Conservation (phyloP, 2,797 vertebrate genomes). For the Pachyuromys duprasi region DNA sequence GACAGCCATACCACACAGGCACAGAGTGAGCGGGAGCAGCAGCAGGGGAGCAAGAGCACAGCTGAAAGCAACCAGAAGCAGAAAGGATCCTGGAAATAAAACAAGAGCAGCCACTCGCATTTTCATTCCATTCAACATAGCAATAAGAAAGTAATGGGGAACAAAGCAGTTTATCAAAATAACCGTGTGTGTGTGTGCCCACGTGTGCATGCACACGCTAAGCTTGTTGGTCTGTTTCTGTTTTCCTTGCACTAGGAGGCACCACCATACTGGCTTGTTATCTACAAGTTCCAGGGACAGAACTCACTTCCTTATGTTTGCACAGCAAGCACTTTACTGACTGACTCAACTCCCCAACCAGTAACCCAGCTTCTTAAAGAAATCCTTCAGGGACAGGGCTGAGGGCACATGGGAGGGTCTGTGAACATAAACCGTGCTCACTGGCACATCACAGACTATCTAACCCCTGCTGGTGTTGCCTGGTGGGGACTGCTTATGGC, state of each 20-base stretch:
- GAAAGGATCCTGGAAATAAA: background rate
- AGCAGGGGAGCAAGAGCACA: rapidly evolving
- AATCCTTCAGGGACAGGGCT: background rate
- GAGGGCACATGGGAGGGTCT: too few relatives aligned
- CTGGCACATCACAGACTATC: background rate
- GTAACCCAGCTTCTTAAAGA: background rate
- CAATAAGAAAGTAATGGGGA: background rate
- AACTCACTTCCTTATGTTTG: background rate
- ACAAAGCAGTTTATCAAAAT: rapidly evolving
- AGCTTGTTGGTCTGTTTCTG: background rate
- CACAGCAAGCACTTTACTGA: background rate
- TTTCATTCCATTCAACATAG: background rate
- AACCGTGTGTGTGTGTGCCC: too few relatives aligned
- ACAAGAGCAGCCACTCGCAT: too few relatives aligned
- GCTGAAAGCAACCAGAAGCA: background rate
- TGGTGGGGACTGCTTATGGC: background rate
- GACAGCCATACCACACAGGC: rapidly evolving
- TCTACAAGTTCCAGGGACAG: background rate
- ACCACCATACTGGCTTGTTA: background rate
- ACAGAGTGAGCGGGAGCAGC: rapidly evolving
- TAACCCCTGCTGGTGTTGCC: rapidly evolving
- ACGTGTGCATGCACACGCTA: too few relatives aligned
- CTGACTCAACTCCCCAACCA: too few relatives aligned
- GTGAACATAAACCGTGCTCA: rapidly evolving
- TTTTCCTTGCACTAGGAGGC: background rate